phyloP scores from a whole-genome alignment of 2,888 invertebrate genomes.

The Scaptomyza cyrtandrae region DNA sequence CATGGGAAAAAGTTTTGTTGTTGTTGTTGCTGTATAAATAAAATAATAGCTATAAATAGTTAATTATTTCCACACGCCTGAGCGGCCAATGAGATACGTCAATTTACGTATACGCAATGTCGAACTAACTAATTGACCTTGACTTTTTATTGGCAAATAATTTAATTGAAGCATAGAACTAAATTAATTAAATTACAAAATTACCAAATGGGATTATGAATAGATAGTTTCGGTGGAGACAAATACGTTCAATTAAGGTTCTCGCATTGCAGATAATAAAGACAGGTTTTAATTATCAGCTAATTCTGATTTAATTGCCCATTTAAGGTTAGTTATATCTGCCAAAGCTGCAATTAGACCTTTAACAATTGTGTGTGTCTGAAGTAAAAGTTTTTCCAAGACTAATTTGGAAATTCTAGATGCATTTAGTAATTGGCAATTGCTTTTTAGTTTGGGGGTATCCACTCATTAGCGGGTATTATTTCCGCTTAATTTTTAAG shows the following conservation, averaged over 20 bases:
- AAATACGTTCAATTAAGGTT: neutral
- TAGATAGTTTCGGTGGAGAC: neutral
- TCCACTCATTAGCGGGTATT: neutral
- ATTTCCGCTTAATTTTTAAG: neutral
- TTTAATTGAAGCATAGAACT: constrained; percentile 21
- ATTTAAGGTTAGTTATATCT: neutral
- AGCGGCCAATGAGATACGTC: constrained; percentile 1
- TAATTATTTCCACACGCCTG: constrained; percentile 12
- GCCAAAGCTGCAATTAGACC: neutral
- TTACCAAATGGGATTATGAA: neutral
- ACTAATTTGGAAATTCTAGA: no score
- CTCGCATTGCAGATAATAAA: no score
- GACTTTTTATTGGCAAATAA: constrained; percentile 29
- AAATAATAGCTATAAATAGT: constrained; percentile 23
- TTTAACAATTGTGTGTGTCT: neutral
- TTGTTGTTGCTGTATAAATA: neutral
- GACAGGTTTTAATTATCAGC: neutral
- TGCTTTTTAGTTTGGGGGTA: neutral
- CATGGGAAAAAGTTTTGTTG: neutral
- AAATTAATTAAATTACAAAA: constrained; percentile 1
- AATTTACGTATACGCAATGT: constrained; percentile 32
- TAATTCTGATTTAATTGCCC: neutral
- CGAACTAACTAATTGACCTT: constrained; percentile 34
- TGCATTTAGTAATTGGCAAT: no score
- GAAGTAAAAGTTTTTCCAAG: neutral